Base-by-base conservation (phyloP, 2,113 vertebrate genomes). In the Chinchilla lanigera region DNA sequence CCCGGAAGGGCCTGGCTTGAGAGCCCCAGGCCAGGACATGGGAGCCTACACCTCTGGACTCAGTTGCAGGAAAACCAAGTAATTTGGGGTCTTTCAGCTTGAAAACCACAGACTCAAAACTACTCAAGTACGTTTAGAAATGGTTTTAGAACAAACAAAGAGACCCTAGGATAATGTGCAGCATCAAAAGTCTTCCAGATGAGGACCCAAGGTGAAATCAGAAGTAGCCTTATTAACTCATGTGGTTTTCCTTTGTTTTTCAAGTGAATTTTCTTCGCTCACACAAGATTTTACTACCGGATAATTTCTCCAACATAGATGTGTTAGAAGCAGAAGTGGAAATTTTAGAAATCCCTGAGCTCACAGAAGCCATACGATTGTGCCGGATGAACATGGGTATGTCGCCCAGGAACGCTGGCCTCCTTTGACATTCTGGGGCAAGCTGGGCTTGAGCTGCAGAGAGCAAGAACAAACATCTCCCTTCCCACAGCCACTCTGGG, bases 201-300 rank as follows among this genome's bases (percentile, higher is more conserved):
- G 81, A 58, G 30, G 73, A 90, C 35, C 78, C 28, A 35, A 35
- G 65, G 38, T 86, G 73, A 69, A 88, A 85, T 80, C 28, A 97
- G 60, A 94, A 91, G 89, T 84, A 84, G 73, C 47, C 56, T 92
- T 12, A 28, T 81, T 92, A 93, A 95, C 38, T 89, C 17, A 67
- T 60, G 88, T 19, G 44, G 33, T 96, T 97, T 94, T 85, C 60
- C 73, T 98, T 94, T 96, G 71, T 89, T 95, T 98, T 98, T 97
- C 93, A 96, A 99, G 98, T 98, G 81, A 98, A 98, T 96, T 99
- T 98, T 98, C 98, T 99, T 93, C 97, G 94, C 85, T 98, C 98
- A 33, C 98, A 97, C 96, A 98, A 98, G 96, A 97, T 99, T 90
- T 90, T 99, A 69, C 89, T 99, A 82, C 98, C 98, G 3, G 98